Evolutionary conservation across 23 tunicate species (phyloP).

Genomic region (Aplidium turbinatum): DNA sequence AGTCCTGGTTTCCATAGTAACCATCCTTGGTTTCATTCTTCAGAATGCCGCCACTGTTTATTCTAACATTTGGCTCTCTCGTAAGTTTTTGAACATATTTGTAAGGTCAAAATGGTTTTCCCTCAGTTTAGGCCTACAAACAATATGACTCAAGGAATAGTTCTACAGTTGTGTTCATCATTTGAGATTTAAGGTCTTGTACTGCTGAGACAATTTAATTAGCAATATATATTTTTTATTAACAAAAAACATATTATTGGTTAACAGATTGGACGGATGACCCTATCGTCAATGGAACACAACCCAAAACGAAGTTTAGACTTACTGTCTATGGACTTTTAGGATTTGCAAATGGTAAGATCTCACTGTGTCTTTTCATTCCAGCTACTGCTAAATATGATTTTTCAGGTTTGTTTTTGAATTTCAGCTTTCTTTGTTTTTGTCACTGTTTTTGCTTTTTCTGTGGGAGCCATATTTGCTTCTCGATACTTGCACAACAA

Average conservation of each 20-base stretch:
- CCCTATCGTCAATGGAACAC: conserved; percentile 66
- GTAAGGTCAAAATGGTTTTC: too few species aligned
- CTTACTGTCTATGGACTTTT: conserved; percentile 56
- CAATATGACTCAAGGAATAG: too few species aligned
- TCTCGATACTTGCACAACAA: conserved; percentile 23
- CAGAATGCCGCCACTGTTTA: conserved; percentile 65
- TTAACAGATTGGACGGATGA: conserved; percentile 62
- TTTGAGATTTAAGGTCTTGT: neutral
- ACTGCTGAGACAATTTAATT: neutral
- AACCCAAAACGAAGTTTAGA: conserved; percentile 31
- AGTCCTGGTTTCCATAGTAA: conserved; percentile 30
- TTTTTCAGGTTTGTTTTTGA: neutral
- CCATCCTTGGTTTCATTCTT: conserved; percentile 42
- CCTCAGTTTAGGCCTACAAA: too few species aligned
- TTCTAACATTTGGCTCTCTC: conserved; percentile 85
- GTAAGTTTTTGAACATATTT: too few species aligned
- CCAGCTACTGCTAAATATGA: neutral
- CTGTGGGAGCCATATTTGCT: conserved; percentile 28
- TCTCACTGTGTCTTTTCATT: neutral
- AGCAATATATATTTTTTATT: too few species aligned
- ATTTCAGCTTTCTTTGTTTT: conserved; percentile 24
- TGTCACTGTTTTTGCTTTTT: conserved; percentile 17
- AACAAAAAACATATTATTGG: conserved; percentile 16
- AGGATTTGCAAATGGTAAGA: conserved; percentile 59
- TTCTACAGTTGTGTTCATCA: neutral